Conservation (phyloP, 2,888 invertebrate genomes). For the Helicoverpa assulta region DNA sequence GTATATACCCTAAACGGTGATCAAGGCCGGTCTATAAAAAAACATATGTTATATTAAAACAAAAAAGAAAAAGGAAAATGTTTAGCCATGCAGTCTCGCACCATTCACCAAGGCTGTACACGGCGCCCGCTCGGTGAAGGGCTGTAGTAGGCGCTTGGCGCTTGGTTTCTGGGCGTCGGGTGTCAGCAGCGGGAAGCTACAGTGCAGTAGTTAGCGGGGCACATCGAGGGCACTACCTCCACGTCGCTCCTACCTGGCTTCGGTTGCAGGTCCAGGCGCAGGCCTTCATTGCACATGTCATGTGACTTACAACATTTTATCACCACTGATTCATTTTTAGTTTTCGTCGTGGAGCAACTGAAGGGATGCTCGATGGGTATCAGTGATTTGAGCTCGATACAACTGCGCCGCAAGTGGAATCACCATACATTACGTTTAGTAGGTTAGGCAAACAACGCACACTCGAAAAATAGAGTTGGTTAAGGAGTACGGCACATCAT, state of each 20-base stretch:
- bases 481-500: slow-evolving; percentile 86
- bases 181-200: slow-evolving; percentile 67
- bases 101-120: slow-evolving; percentile 77
- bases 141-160: slow-evolving; percentile 61
- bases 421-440: slow-evolving; percentile 90
- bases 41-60: slow-evolving; percentile 79
- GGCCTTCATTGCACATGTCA: slow-evolving; percentile 93
- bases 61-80: slow-evolving; percentile 68
- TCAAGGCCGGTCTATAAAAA: slow-evolving; percentile 86
- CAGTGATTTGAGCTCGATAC: slow-evolving; percentile 93
- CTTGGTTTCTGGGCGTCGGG: slow-evolving; percentile 55
- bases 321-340: slow-evolving; percentile 94
- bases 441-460: slow-evolving; percentile 90
- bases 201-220: slow-evolving; percentile 76
- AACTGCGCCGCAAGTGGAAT: slow-evolving; percentile 92
- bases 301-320: slow-evolving; percentile 95
- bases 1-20: slow-evolving; percentile 76
- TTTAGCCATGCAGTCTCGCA: slow-evolving; percentile 84
- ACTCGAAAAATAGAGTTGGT: slow-evolving; percentile 86
- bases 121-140: slow-evolving; percentile 43
- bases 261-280: slow-evolving; percentile 92
- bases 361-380: slow-evolving; percentile 95
- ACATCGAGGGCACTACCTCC: slow-evolving; percentile 75
- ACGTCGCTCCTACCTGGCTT: slow-evolving; percentile 91
- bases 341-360: slow-evolving; percentile 94